phyloP scores from a whole-genome alignment of 1,140 invertebrate species.

The Drosophila carrolli region DNA sequence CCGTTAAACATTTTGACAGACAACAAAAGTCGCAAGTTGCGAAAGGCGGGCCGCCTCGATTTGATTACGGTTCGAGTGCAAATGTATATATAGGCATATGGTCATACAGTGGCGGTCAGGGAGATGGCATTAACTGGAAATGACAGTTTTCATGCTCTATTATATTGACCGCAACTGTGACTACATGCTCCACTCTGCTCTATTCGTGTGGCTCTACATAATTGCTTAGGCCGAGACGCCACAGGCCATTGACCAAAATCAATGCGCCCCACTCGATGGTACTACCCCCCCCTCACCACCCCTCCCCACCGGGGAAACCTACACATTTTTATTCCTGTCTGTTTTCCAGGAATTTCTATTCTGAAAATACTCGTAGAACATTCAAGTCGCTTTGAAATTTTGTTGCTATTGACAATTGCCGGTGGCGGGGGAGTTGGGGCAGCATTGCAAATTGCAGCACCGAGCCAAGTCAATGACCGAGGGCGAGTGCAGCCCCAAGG shows the following conservation, averaged over 20 bases:
- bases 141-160: not conserved
- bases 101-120: not conserved
- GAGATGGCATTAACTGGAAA: not conserved
- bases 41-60: conserved; percentile 22
- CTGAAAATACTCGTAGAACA: conserved; percentile 25
- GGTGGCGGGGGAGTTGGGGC: not conserved
- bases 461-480: conserved; percentile 72
- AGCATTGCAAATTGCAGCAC: conserved; percentile 65
- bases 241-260: conserved; percentile 79
- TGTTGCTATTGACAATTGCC: conserved; percentile 78
- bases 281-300: too few relatives aligned
- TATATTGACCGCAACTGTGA: not conserved
- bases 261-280: conserved; percentile 49
- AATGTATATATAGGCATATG: not conserved
- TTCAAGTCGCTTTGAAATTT: conserved; percentile 58
- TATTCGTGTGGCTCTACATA: conserved; percentile 1
- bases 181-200: not conserved
- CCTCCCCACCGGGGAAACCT: too few relatives aligned
- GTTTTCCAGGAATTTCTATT: conserved; percentile 27
- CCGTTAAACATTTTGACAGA: conserved; percentile 63
- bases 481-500: conserved; percentile 31
- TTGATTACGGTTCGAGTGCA: conserved; percentile 45
- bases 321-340: conserved; percentile 5
- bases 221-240: conserved; percentile 29
- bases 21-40: conserved; percentile 45